phyloP scores from a whole-genome alignment of 2,888 invertebrate species.

The Drosophila cognata region DNA sequence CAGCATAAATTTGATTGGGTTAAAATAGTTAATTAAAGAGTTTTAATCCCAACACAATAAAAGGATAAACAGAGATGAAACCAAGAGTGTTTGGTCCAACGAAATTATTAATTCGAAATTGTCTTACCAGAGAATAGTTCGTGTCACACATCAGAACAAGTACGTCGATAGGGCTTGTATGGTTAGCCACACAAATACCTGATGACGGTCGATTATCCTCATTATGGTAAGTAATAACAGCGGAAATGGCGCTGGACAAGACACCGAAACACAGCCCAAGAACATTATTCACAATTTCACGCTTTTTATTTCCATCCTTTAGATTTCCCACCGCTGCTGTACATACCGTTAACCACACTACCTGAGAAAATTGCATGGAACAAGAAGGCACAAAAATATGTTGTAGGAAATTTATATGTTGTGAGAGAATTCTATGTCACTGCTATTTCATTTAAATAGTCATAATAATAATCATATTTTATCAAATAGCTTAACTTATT shows the following conservation, averaged over 20 bases:
- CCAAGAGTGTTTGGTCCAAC: constrained; percentile 3
- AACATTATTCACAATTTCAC: constrained; percentile 91
- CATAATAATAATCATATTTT: constrained; percentile 1
- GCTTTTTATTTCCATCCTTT: constrained; percentile 91
- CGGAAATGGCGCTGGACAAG: constrained; percentile 95
- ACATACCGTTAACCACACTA: constrained; percentile 93
- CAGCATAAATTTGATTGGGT: constrained; percentile 1
- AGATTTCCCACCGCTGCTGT: constrained; percentile 94
- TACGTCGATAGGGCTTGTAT: constrained; percentile 99
- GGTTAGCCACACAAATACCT: constrained; percentile 99
- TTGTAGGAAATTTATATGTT: constrained; percentile 31
- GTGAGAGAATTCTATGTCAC: constrained; percentile 9
- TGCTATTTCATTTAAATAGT: constrained; percentile 2
- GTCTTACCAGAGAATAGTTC: constrained; percentile 97
- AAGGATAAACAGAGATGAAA: not conserved
- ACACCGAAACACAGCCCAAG: constrained; percentile 97
- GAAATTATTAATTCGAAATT: constrained; percentile 14
- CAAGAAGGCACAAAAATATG: constrained; percentile 43
- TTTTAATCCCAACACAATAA: not conserved
- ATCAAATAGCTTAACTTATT: constrained; percentile 7
- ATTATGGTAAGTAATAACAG: constrained; percentile 94
- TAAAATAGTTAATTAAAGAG: constrained; percentile 5
- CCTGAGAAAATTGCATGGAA: constrained; percentile 87
- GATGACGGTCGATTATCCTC: constrained; percentile 92
- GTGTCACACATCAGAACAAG: constrained; percentile 98